Evolutionary conservation across 2,797 vertebrate genomes (phyloP).

Genomic region (Microchirus variegatus): DNA sequence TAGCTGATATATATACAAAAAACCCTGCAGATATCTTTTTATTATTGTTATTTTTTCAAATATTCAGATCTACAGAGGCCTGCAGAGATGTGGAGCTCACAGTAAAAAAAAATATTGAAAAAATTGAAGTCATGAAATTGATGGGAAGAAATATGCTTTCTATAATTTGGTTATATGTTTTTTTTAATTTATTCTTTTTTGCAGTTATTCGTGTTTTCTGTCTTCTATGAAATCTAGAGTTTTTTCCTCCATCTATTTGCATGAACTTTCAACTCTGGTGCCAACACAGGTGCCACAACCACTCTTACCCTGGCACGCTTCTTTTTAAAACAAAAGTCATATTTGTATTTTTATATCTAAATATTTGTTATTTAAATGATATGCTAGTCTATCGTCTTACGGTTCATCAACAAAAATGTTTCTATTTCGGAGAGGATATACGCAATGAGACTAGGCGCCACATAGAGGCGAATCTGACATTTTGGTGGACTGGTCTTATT

Average conservation of each 20-base stretch:
- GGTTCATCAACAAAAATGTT: conserved; percentile 87
- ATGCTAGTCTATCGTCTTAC: conserved; percentile 90
- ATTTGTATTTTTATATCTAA: conserved; percentile 99
- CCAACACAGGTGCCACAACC: conserved; percentile 85
- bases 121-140: conserved; percentile 64
- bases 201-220: conserved; percentile 66
- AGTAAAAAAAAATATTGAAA: conserved; percentile 64
- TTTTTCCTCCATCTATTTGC: conserved; percentile 93
- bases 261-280: conserved; percentile 92
- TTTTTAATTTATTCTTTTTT: conserved; percentile 59
- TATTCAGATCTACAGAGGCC: conserved; percentile 67
- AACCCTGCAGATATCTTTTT: conserved; percentile 71
- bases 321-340: conserved; percentile 92
- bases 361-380: conserved; percentile 98
- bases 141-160: conserved; percentile 58
- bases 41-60: conserved; percentile 56
- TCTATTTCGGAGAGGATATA: conserved; percentile 83
- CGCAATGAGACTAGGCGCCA: conserved; percentile 68
- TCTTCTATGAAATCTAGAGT: conserved; percentile 80
- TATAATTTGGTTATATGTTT: conserved; percentile 59
- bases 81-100: conserved; percentile 67
- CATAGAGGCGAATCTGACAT: conserved; percentile 60
- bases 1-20: conserved; percentile 66
- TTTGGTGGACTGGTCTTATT: conserved; percentile 75
- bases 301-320: conserved; percentile 90